Evolutionary conservation across 2,113 vertebrate species (phyloP).

Genomic region (Axis porcinus): DNA sequence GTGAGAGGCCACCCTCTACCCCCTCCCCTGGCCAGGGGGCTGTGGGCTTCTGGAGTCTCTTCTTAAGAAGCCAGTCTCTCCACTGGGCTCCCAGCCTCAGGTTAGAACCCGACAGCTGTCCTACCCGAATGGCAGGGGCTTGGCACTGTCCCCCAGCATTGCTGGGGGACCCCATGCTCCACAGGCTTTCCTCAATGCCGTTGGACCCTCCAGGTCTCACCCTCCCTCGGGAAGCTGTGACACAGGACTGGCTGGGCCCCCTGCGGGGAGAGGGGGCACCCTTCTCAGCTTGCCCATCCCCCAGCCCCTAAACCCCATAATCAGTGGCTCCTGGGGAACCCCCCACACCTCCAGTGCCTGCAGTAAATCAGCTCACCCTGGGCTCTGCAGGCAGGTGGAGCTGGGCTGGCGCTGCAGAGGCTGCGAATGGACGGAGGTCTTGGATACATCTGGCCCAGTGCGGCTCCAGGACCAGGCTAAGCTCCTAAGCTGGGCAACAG

Average conservation of each 20-base stretch:
- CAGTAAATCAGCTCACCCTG: background rate
- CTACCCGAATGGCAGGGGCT: background rate
- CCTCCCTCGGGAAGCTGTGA: background rate
- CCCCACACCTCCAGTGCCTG: background rate
- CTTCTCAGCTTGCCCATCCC: background rate
- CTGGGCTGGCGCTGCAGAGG: background rate
- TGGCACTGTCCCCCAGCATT: background rate
- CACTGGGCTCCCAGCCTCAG: background rate
- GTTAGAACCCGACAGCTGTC: background rate
- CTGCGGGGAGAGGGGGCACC: background rate
- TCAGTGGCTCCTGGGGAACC: background rate
- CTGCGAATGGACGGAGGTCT: background rate
- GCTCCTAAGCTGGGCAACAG: no score
- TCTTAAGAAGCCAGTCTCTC: background rate
- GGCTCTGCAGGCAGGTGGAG: background rate
- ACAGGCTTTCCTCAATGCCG: background rate
- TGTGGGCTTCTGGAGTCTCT: background rate
- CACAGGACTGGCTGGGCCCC: background rate
- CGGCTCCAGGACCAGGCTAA: background rate
- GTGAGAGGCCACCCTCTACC: background rate
- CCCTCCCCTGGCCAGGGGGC: background rate
- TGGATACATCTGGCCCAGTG: background rate
- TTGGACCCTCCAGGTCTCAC: background rate
- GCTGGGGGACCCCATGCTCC: rapidly evolving
- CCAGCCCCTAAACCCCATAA: background rate